phyloP scores from a whole-genome alignment of 2,113 vertebrate species.

The Podiceps cristatus region DNA sequence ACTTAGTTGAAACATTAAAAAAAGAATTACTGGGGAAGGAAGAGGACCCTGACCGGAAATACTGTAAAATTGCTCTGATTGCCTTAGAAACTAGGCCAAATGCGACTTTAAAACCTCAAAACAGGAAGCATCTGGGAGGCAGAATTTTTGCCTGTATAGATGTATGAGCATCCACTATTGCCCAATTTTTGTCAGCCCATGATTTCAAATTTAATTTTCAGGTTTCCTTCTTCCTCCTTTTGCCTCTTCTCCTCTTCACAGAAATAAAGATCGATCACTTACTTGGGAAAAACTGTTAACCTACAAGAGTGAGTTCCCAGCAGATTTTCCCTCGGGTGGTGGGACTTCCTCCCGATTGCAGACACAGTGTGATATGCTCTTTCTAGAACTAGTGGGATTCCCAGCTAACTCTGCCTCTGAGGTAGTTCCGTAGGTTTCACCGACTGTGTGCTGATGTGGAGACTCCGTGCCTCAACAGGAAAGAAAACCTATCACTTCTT shows the following conservation, averaged over 20 bases:
- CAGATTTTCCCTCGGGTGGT: neutral
- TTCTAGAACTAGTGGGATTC: neutral
- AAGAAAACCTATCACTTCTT: neutral
- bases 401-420: neutral
- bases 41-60: neutral
- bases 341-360: neutral
- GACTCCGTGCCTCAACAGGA: neutral
- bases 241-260: neutral
- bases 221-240: neutral
- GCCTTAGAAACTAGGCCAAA: neutral
- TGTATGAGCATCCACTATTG: neutral
- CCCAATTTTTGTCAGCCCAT: neutral
- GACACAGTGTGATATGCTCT: neutral
- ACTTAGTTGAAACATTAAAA: neutral
- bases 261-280: neutral
- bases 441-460: neutral
- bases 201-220: neutral
- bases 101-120: neutral
- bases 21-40: neutral
- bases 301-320: neutral
- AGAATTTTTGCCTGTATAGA: neutral
- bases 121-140: neutral
- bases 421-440: neutral
- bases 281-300: neutral
- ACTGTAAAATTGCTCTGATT: neutral